A percentile compares a stretch with the other conserved stretches of the same genome.
Evolutionary conservation across 2,888 invertebrate species (phyloP).

Genomic region (Carpatolechia fugitivella): DNA sequence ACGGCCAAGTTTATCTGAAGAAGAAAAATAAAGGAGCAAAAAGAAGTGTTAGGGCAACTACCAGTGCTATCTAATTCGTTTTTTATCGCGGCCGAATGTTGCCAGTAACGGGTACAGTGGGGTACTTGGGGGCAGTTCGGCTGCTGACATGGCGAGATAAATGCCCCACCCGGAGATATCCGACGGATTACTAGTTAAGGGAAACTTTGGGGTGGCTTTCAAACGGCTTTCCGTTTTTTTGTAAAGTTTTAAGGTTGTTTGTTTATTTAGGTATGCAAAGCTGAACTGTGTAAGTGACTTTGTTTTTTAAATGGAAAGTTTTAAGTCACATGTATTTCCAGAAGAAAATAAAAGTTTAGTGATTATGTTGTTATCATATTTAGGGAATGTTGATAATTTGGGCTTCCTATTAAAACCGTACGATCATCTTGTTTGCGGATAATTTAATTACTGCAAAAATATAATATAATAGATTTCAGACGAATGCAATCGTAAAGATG

Average conservation of each 20-base stretch:
- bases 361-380: too few species aligned
- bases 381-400: too few species aligned
- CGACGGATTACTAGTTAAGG: constrained; percentile 27
- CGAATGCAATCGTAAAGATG: too few species aligned
- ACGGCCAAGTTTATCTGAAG: background rate
- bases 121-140: constrained; percentile 22
- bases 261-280: background rate
- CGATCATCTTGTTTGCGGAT: too few species aligned
- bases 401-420: too few species aligned
- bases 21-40: background rate
- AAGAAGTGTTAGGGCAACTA: background rate
- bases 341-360: too few species aligned
- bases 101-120: background rate
- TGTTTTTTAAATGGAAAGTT: too few species aligned
- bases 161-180: constrained; percentile 30
- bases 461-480: too few species aligned
- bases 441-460: too few species aligned
- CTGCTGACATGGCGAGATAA: constrained; percentile 40
- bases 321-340: too few species aligned
- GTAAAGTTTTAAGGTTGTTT: background rate
- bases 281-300: too few species aligned
- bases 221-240: constrained; percentile 7
- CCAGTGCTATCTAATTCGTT: constrained; percentile 1
- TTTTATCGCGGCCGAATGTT: constrained; percentile 19
- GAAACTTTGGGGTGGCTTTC: constrained; percentile 30